phyloP scores from a whole-genome alignment of 2,888 invertebrate genomes.

The Tethea ocularis region DNA sequence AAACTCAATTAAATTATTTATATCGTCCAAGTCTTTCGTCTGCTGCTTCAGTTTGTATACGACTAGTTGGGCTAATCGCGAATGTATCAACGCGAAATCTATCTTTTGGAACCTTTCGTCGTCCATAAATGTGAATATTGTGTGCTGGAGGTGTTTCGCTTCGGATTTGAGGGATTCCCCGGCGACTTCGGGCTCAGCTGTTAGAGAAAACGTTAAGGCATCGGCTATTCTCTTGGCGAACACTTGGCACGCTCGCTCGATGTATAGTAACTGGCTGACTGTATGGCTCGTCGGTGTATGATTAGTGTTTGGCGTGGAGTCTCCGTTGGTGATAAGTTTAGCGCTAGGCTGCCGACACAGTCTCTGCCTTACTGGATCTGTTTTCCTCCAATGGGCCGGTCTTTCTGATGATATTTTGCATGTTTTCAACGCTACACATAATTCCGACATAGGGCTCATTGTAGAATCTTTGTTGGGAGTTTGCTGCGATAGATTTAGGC shows the following conservation, averaged over 20 bases:
- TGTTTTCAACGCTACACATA: constrained; percentile 83
- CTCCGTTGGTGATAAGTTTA: constrained; percentile 55
- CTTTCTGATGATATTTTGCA: constrained; percentile 77
- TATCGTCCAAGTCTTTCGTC: constrained; percentile 67
- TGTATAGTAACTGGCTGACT: constrained; percentile 70
- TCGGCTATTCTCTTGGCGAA: constrained; percentile 88
- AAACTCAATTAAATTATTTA: constrained; percentile 66
- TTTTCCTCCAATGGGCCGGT: constrained; percentile 61
- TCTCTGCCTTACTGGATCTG: constrained; percentile 63
- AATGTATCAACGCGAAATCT: constrained; percentile 86
- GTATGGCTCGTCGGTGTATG: constrained; percentile 55
- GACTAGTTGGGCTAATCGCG: constrained; percentile 85
- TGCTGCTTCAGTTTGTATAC: constrained; percentile 83
- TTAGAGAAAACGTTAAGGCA: constrained; percentile 83
- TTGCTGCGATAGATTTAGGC: constrained; percentile 48
- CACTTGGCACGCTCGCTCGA: constrained; percentile 81
- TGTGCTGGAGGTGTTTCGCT: constrained; percentile 87
- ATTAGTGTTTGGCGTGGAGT: constrained; percentile 32
- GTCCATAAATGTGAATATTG: constrained; percentile 87
- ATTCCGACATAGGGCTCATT: constrained; percentile 83
- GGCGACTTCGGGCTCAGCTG: constrained; percentile 81
- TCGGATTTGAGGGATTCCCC: constrained; percentile 85
- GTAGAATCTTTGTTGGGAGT: constrained; percentile 43
- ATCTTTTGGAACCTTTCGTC: constrained; percentile 86
- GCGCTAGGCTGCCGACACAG: constrained; percentile 60